phyloP scores from a whole-genome alignment of 2,888 invertebrate species.

The Gastrophysa polygoni region DNA sequence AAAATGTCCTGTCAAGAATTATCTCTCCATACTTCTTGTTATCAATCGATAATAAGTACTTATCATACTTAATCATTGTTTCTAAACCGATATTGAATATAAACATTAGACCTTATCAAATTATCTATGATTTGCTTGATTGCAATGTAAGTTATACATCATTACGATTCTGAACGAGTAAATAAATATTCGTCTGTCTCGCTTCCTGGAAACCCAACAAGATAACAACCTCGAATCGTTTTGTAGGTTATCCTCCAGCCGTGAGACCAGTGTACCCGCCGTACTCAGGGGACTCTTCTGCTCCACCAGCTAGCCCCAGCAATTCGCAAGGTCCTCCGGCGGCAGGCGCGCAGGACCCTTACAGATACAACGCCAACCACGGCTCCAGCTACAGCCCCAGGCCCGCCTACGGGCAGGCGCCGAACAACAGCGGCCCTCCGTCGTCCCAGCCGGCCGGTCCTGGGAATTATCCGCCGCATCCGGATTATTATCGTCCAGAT shows the following conservation, averaged over 20 bases:
- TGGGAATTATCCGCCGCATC: conserved; percentile 59
- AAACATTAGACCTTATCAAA: not conserved
- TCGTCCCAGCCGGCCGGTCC: conserved; percentile 58
- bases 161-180: not conserved
- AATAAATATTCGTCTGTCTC: not conserved
- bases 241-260: conserved; percentile 62
- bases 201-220: too few relatives aligned
- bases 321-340: conserved; percentile 50
- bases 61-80: not conserved
- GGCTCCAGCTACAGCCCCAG: conserved; percentile 52
- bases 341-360: conserved; percentile 53
- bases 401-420: conserved; percentile 53
- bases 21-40: not conserved
- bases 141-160: not conserved
- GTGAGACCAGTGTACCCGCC: conserved; percentile 80
- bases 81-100: not conserved
- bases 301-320: conserved; percentile 49
- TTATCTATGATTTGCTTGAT: not conserved
- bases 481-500: conserved; percentile 63
- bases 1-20: not conserved
- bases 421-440: conserved; percentile 57
- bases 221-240: too few relatives aligned
- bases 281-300: conserved; percentile 66
- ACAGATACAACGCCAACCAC: conserved; percentile 52
- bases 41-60: not conserved